Percentiles rank a stretch among this genome's conserved stretches.
These are phyloP conservation scores for Epizoanthus illoricatus DNA, from an alignment of 92 coral and sea anemone genomes.

Conservation along the genomic window DNA sequence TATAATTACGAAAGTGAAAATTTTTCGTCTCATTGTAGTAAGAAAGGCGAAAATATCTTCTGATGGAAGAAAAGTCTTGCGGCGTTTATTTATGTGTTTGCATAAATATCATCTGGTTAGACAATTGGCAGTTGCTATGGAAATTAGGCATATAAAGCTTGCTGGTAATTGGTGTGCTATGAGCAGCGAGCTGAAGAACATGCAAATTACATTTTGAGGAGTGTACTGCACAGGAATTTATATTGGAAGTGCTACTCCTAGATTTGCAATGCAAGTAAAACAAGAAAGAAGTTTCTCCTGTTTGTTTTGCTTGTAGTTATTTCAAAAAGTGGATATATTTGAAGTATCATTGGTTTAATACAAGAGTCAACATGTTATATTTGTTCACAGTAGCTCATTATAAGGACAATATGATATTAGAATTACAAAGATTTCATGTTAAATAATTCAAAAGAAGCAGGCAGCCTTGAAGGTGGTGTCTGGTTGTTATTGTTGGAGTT, in stretches of 20 bases:
- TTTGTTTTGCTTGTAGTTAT: neutral
- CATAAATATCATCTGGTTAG: neutral
- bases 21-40: neutral
- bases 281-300: neutral
- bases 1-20: neutral
- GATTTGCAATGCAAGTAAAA: neutral
- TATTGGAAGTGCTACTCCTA: neutral
- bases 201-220: slow-evolving; percentile 30
- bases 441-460: neutral
- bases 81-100: neutral
- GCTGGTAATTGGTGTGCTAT: neutral
- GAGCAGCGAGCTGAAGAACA: neutral
- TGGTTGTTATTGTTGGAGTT: neutral
- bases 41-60: neutral
- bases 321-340: neutral
- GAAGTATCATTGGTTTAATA: neutral
- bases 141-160: slow-evolving; percentile 1
- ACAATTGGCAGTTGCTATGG: slow-evolving; percentile 35
- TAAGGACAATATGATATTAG: slow-evolving; percentile 10
- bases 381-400: neutral
- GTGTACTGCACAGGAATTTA: neutral
- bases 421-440: slow-evolving; percentile 6
- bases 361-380: neutral
- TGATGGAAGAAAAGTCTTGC: neutral
- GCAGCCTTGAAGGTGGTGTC: neutral